These are phyloP conservation scores for Triplophysa yarkandensis DNA, from an alignment of 2,797 vertebrate species.

Conservation along the genomic window DNA sequence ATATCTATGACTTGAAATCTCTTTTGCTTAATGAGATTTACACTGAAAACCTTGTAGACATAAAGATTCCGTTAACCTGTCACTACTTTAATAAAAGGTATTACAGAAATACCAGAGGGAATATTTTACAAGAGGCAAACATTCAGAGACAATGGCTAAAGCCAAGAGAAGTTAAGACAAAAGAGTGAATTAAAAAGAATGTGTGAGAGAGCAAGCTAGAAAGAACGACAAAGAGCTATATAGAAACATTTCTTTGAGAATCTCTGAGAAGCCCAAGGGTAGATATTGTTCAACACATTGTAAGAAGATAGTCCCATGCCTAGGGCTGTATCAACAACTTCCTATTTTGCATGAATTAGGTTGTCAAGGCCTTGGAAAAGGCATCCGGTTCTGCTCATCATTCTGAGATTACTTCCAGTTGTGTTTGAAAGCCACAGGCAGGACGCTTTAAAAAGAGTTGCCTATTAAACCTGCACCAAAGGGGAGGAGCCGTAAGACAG, in stretches of 20 bases:
- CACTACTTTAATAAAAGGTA: neutral
- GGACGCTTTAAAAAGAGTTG: conserved; percentile 54
- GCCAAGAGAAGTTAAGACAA: neutral
- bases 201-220: conserved; percentile 7
- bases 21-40: no score
- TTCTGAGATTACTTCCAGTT: conserved; percentile 65
- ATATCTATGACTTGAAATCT: no score
- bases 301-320: conserved; percentile 49
- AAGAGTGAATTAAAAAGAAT: neutral
- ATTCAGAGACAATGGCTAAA: conserved; percentile 10
- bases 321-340: conserved; percentile 42
- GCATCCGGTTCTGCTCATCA: conserved; percentile 54
- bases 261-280: conserved; percentile 17
- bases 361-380: conserved; percentile 61
- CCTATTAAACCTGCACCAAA: conserved; percentile 67
- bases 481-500: conserved; percentile 61
- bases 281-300: conserved; percentile 53
- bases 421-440: conserved; percentile 61
- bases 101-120: neutral
- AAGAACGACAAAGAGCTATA: neutral
- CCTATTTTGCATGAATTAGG: conserved; percentile 67
- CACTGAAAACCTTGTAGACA: neutral
- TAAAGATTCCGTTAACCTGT: neutral
- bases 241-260: neutral
- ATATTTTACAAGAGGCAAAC: conserved; percentile 18